Evolutionary conservation across 2,797 vertebrate species (phyloP), one percentile per base, ranked within the genome.

Genomic region (Takifugu rubripes): DNA sequence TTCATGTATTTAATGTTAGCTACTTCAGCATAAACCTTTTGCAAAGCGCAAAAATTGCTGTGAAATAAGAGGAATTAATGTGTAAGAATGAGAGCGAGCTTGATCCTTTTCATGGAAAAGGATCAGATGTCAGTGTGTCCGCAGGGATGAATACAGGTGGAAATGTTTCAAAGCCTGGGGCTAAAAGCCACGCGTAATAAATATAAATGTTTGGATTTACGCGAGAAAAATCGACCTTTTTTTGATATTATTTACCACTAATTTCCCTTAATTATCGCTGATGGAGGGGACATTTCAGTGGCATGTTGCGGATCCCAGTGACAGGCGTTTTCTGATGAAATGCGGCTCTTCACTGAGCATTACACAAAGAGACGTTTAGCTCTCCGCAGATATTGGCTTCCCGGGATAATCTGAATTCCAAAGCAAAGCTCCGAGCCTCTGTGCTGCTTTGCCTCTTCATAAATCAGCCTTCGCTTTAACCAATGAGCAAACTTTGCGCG

Each of bases 401-500:
- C 60, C 59, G 45, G 70, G 65, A 76, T 79, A 61, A 84, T 78
- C 66, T 56, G 59, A 78, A 81, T 78, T 77, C 78, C 75, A 66
- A 61, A 64, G 65, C 75, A 79, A 70, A 78, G 61, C 68, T 71
- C 54, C 0, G 49, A 77, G 62, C 64, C 17, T 57, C 40, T 58
- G 69, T 42, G 68, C 63, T 5, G 54, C 58, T 60, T 31, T 64
- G 63, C 53, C 63, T 52, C 53, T 80, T 60, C 70, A 76, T 79
- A 78, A 78, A 79, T 79, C 79, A 69, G 25, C 77, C 65, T 75
- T 61, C 44, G 49, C 31, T 64, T 46, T n/a, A 46, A 65, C 74
- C 69, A 75, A 64, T 72, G 65, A 71, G 50, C 54, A 71, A 72
- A 77, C 43, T 36, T 31, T 64, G 71, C 54, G 21, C 61, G 63